Conservation (phyloP, 2,888 invertebrate species). For the Smittia aterrima region DNA sequence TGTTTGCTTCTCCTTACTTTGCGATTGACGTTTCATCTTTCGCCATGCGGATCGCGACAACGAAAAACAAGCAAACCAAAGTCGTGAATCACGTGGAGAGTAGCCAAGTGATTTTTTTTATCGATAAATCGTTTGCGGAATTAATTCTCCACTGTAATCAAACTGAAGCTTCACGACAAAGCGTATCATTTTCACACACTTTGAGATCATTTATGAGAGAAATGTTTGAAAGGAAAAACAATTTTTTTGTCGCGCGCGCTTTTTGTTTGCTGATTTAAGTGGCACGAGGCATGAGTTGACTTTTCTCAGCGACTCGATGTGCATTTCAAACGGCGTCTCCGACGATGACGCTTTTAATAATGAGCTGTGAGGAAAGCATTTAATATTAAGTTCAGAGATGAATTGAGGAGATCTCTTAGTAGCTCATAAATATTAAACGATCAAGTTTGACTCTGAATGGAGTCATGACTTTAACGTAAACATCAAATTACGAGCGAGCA, state of each 20-base stretch:
- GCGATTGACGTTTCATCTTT: conserved; percentile 16
- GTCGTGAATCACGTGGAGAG: background rate
- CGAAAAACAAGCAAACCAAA: background rate
- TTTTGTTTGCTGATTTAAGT: conserved; percentile 16
- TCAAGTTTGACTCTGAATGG: background rate
- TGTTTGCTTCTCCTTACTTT: conserved; percentile 18
- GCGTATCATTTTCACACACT: background rate
- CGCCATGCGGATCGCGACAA: background rate
- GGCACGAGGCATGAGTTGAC: conserved; percentile 33
- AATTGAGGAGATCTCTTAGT: background rate
- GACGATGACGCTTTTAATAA: background rate
- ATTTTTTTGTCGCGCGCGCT: background rate
- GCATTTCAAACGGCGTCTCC: background rate
- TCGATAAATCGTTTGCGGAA: too few species aligned
- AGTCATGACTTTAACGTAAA: conserved; percentile 10
- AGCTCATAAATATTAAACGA: background rate
- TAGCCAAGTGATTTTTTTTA: too few species aligned
- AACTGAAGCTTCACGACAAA: background rate
- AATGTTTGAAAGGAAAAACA: background rate
- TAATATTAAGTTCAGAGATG: background rate
- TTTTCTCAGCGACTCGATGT: background rate
- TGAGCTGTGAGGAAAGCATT: background rate
- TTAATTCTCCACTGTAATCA: background rate
- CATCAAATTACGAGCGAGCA: background rate
- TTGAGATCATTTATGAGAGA: background rate